Percentiles rank a stretch among this genome's conserved stretches.
Evolutionary conservation across 1,140 invertebrate species (phyloP).

Genomic region (Platorchestia sp.): DNA sequence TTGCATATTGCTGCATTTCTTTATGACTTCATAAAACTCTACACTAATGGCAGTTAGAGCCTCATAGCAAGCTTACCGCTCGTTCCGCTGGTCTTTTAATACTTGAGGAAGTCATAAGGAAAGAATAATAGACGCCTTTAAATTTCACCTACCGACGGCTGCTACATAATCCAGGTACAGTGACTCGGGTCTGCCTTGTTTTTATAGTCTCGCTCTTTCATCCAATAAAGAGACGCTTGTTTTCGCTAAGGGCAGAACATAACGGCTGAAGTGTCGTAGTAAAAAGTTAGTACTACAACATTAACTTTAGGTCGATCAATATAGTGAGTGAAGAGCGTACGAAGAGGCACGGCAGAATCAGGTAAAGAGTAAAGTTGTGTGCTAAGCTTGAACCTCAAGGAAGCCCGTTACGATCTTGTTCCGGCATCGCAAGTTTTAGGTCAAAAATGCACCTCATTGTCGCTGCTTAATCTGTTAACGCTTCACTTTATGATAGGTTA

Average conservation of each 20-base stretch:
- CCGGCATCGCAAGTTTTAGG: background rate
- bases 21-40: conserved; percentile 39
- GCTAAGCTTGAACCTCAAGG: background rate
- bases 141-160: conserved; percentile 25
- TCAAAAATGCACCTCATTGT: background rate
- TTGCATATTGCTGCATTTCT: conserved; percentile 48
- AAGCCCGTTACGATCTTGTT: background rate
- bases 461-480: background rate
- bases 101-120: conserved; percentile 44
- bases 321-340: background rate
- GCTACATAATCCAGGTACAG: conserved; percentile 14
- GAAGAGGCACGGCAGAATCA: background rate
- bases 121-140: conserved; percentile 47
- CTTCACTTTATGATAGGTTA: background rate
- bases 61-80: conserved; percentile 41
- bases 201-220: background rate
- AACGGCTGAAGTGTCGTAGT: background rate
- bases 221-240: conserved; percentile 31
- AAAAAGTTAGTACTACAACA: conserved; percentile 1
- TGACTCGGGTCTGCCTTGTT: background rate
- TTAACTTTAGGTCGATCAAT: conserved; percentile 9
- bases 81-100: conserved; percentile 36
- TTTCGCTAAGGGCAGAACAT: conserved; percentile 2
- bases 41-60: conserved; percentile 39
- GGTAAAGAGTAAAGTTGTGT: background rate